Evolutionary conservation across 2,888 invertebrate species (phyloP), one percentile per base, ranked within the genome.

Genomic region (Ennomos fuscantarius): DNA sequence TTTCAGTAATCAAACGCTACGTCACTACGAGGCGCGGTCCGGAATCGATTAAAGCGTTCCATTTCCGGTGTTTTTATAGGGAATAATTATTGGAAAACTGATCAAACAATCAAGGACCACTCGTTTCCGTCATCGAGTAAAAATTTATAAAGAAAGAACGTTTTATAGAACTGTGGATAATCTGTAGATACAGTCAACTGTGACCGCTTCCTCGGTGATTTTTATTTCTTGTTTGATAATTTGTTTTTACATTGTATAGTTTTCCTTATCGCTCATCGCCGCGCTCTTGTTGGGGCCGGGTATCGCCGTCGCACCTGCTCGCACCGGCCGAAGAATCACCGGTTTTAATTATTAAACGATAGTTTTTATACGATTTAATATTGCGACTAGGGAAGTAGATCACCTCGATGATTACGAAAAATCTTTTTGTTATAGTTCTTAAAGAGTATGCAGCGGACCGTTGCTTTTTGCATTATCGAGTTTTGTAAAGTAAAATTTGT

Each of bases 41-140:
- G 77, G 84, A 90, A 90, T 89, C 87, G 89, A 91, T 91, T 90
- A 87, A 80, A 87, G 81, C 87, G 81, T 89, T 86, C 82, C 79
- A 87, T 86, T 89, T 89, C 89, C 89, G 87, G 81, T 84, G 84
- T 90, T 90, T 90, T 90, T 89, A 78, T 85, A 77, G 75, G 75
- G 78, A 85, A 87, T 87, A 85, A 87, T 87, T 87, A 86, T 87
- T 84, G 79, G 83, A 89, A 90, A 89, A 90, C 82, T 84, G 82
- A 82, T 87, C 83, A 83, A 86, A 86, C 84, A 86, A 82, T 84
- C 86, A 85, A 86, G 84, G 85, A 85, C 81, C 78, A 73, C 70
- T 78, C 74, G 81, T 84, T 88, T 88, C 86, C 84, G 83, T 82
- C 79, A 81, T 80, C 76, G 73, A 72, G 74, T 73, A 72, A 82